phyloP scores from a whole-genome alignment of 2,888 invertebrate species.

The Hecatera dysodea region DNA sequence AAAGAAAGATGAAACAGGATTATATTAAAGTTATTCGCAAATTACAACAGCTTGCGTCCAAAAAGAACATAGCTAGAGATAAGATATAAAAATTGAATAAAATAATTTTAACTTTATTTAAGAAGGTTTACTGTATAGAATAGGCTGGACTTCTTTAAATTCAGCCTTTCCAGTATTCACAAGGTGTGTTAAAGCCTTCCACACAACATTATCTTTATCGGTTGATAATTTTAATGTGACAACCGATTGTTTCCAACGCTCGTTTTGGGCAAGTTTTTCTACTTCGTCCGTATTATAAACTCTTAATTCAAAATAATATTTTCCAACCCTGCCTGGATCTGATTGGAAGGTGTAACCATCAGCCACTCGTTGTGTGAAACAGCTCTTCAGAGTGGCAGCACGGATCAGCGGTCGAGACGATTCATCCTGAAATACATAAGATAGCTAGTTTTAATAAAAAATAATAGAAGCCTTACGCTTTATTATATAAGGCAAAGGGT shows the following conservation, averaged over 20 bases:
- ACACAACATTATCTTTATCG: conserved; percentile 2
- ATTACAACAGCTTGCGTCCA: background rate
- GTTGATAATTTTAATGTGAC: background rate
- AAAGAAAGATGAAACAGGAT: background rate
- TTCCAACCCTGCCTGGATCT: background rate
- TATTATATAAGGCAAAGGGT: no score
- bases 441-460: conserved; percentile 7
- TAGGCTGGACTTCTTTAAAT: conserved; percentile 7
- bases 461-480: no score
- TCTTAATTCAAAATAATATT: conserved; percentile 10
- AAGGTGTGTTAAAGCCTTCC: conserved; percentile 15
- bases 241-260: conserved; percentile 5
- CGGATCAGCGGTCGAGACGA: conserved; percentile 1
- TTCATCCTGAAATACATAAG: conserved; percentile 11
- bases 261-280: background rate
- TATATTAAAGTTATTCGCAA: background rate
- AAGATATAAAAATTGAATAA: no score
- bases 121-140: conserved; percentile 12
- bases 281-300: conserved; percentile 4
- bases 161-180: conserved; percentile 10
- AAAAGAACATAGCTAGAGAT: no score
- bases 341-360: background rate
- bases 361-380: conserved; percentile 9
- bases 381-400: conserved; percentile 2
- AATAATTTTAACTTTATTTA: no score